Evolutionary conservation across 2,888 invertebrate species (phyloP).

Genomic region (Aphidius colemani): DNA sequence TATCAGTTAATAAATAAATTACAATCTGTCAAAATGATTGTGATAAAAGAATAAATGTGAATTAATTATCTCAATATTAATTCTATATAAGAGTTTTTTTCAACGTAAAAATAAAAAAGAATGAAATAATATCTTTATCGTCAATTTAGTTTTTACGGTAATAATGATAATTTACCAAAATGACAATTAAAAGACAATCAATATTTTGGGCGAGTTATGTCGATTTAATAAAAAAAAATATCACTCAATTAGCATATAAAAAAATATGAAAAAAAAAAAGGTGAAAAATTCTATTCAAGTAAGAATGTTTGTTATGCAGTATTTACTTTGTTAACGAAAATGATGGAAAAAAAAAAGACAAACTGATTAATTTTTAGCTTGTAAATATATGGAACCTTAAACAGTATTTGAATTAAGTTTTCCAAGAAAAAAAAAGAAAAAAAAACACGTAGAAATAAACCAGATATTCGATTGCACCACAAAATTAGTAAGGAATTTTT

Average conservation of each 20-base stretch:
- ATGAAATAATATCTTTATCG: conserved; percentile 19
- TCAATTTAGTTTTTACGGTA: conserved; percentile 20
- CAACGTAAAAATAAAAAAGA: background rate
- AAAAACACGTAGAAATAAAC: conserved; percentile 12
- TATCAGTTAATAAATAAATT: conserved; percentile 4
- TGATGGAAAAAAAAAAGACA: conserved; percentile 13
- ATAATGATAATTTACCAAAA: conserved; percentile 20
- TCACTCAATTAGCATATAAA: conserved; percentile 22
- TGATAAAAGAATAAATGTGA: background rate
- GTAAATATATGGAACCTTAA: conserved; percentile 33
- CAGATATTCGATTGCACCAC: background rate
- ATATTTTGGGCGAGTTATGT: conserved; percentile 34
- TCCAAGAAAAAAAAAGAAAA: conserved; percentile 1
- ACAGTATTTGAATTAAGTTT: conserved; percentile 28
- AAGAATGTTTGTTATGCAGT: conserved; percentile 34
- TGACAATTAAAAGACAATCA: conserved; percentile 37
- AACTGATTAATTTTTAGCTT: conserved; percentile 33
- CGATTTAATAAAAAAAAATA: conserved; percentile 17
- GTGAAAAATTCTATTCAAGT: conserved; percentile 17
- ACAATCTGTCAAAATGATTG: conserved; percentile 8
- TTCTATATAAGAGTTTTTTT: background rate
- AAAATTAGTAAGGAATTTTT: background rate
- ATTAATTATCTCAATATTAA: background rate
- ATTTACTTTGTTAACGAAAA: conserved; percentile 33
- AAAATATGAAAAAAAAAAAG: background rate